Conservation (phyloP, 2,888 invertebrate genomes). For the Spialia ferax region DNA sequence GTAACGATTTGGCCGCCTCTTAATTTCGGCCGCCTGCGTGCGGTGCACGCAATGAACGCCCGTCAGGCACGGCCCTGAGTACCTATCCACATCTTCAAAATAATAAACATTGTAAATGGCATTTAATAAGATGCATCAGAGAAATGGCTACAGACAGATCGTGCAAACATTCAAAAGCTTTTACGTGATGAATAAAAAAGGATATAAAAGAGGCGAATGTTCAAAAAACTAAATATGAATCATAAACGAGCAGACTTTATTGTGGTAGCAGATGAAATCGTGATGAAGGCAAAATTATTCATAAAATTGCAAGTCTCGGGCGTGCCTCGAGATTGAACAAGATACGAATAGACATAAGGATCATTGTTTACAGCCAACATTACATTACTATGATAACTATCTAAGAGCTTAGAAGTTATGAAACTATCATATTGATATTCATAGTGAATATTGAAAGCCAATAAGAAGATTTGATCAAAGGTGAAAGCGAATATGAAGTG, state of each 20-base stretch:
- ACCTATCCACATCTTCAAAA: too few relatives aligned
- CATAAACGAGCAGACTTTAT: slow-evolving; percentile 35
- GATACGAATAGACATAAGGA: slow-evolving; percentile 32
- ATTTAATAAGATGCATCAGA: slow-evolving; percentile 21
- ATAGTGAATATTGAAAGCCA: slow-evolving; percentile 10
- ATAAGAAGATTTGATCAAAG: slow-evolving; percentile 16
- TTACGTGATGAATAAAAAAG: slow-evolving; percentile 38
- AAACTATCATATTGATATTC: slow-evolving; percentile 8
- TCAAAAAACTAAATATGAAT: slow-evolving; percentile 35
- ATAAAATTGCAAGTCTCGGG: slow-evolving; percentile 37
- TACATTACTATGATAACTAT: slow-evolving; percentile 13
- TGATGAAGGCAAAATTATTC: slow-evolving; percentile 41
- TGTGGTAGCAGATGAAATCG: slow-evolving; percentile 40
- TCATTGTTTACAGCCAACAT: slow-evolving; percentile 13
- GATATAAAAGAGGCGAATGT: slow-evolving; percentile 20
- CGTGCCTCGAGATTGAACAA: slow-evolving; percentile 28
- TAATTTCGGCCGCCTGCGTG: too few relatives aligned
- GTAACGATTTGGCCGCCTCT: too few relatives aligned
- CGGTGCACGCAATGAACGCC: too few relatives aligned
- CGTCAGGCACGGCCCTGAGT: too few relatives aligned
- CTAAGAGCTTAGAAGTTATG: slow-evolving; percentile 12
- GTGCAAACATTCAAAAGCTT: slow-evolving; percentile 38
- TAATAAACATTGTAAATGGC: background rate
- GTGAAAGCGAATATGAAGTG: slow-evolving; percentile 8
- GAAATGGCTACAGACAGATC: slow-evolving; percentile 27